Percentiles rank a stretch among this genome's conserved stretches.
phyloP scores from a whole-genome alignment of 2,797 vertebrate genomes.

The Danio aesculapii region DNA sequence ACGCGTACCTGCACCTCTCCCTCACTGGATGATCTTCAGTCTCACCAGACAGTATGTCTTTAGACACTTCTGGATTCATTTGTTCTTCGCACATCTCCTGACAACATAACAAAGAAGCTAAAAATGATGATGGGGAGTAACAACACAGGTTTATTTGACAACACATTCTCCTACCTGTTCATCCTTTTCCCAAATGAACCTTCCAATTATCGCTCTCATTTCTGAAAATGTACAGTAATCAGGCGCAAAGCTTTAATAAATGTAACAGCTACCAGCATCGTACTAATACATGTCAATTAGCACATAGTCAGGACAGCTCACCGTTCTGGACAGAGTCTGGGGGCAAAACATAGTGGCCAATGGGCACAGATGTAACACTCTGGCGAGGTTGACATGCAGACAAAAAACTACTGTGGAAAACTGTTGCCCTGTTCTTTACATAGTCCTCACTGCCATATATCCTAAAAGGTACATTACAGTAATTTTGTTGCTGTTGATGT shows the following conservation, averaged over 20 bases:
- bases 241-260: not conserved
- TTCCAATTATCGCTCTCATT: constrained; percentile 84
- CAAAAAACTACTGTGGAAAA: constrained; percentile 91
- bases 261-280: not conserved
- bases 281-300: not conserved
- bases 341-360: constrained; percentile 92
- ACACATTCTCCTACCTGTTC: constrained; percentile 75
- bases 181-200: constrained; percentile 89
- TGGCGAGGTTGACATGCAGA: constrained; percentile 68
- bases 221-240: constrained; percentile 73
- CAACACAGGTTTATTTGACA: not conserved
- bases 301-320: constrained; percentile 65
- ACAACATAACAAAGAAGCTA: constrained; percentile 8
- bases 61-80: not conserved
- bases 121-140: not conserved
- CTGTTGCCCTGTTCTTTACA: constrained; percentile 82
- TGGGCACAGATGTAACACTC: constrained; percentile 73
- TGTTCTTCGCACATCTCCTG: not conserved
- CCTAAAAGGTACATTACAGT: constrained; percentile 65
- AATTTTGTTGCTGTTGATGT: too few species aligned
- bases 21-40: constrained; percentile 11
- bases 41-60: constrained; percentile 16
- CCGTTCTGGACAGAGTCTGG: constrained; percentile 89
- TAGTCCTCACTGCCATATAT: constrained; percentile 87
- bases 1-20: constrained; percentile 44